phyloP scores from a whole-genome alignment of 1,140 invertebrate genomes.

The Dryas iulia region DNA sequence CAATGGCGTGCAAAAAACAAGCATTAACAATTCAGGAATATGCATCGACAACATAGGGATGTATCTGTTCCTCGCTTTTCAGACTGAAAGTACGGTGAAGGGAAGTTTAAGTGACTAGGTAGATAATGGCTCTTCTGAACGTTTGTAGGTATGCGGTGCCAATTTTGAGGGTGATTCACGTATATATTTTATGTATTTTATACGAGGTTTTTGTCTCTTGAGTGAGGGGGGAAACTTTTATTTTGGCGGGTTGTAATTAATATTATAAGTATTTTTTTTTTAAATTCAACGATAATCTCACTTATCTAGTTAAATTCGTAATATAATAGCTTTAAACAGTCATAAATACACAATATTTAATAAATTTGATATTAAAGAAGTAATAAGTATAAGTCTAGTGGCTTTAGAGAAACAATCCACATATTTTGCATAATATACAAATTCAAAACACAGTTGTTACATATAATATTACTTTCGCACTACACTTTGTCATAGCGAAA shows the following conservation, averaged over 20 bases:
- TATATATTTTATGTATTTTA: constrained; percentile 1
- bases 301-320: no score
- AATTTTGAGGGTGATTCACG: constrained; percentile 21
- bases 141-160: constrained; percentile 27
- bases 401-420: neutral
- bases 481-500: constrained; percentile 33
- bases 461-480: constrained; percentile 26
- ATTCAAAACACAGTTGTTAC: neutral
- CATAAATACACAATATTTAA: no score
- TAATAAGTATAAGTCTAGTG: neutral
- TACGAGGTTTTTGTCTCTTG: neutral
- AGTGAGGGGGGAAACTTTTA: neutral
- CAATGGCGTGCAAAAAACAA: constrained; percentile 75
- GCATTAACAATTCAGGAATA: constrained; percentile 77
- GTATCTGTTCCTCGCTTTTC: constrained; percentile 35
- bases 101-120: constrained; percentile 35
- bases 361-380: neutral
- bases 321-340: no score
- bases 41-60: constrained; percentile 62
- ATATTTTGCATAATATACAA: neutral
- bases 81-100: constrained; percentile 29
- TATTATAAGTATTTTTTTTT: no score
- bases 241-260: neutral
- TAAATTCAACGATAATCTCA: no score
- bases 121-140: constrained; percentile 32